Base-by-base conservation (phyloP, 2,797 vertebrate genomes). In the Todus mexicanus region DNA sequence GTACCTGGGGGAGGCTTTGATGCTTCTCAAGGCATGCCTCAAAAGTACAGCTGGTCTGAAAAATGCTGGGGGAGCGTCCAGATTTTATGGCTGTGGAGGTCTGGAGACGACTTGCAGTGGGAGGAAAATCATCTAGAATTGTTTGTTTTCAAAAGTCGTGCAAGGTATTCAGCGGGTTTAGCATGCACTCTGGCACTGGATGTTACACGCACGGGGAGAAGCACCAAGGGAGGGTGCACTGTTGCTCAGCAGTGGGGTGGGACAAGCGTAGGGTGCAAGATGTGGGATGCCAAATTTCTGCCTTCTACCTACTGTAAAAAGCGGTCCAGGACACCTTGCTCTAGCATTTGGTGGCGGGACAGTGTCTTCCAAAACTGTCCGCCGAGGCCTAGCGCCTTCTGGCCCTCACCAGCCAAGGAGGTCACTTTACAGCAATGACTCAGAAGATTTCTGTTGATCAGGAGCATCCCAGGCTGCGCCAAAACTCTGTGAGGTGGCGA, bases 191-290 rank as follows among this genome's bases (percentile, higher is more conserved):
- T 4, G 4, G 56, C 8, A 2, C 48, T 27, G 68, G 22, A 9
- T 23, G 22, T 35, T 60, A 12, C 0, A 2, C 33, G 31, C 13
- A 1, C 14, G 8, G 26, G 11, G 42, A 65, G 43, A 42, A 73
- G 31, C 22, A 15, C 19, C 0, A 0, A 61, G 38, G 42, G 60
- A 82, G n/a, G 11, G 5, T 47, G 40, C 7, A 50, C n/a, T 11
- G 5, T 60, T 57, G 54, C 31, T 76, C 11, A 13, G 43, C 3
- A 0, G 6, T 31, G 33, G 37, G 12, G 12, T 50, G 54, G 47
- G 40, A 69, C 19, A 61, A 2, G 45, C 18, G 1, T 3, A n/a
- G 77, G 23, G 40, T 59, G 38, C 26, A 5, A 4, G 2, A 56
- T 26, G 12, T 21, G 31, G 18, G 25, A 19, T 82, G 71, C 8